Conservation (phyloP, 2,888 invertebrate species). For the Gryllus longicercus region DNA sequence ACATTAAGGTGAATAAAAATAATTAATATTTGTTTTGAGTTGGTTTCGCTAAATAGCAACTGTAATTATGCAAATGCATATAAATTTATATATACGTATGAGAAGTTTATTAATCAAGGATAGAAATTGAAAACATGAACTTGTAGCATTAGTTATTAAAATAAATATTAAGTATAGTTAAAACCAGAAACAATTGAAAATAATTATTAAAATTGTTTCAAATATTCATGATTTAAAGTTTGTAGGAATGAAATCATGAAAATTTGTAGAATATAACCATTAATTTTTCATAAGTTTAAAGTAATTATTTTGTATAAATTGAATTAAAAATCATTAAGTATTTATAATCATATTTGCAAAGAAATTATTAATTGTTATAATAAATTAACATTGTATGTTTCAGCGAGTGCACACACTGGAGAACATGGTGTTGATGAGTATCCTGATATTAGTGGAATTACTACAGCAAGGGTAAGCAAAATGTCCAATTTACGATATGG, state of each 20-base stretch:
- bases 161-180: constrained; percentile 30
- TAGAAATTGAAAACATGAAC: neutral
- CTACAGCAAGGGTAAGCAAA: constrained; percentile 73
- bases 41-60: too few species aligned
- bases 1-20: too few species aligned
- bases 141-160: neutral
- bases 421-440: constrained; percentile 91
- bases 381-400: constrained; percentile 36
- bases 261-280: neutral
- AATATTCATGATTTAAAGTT: too few species aligned
- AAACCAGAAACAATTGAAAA: neutral
- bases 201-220: too few species aligned
- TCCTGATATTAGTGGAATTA: constrained; percentile 91
- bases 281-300: constrained; percentile 30
- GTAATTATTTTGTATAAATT: neutral
- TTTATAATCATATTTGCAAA: neutral
- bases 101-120: too few species aligned
- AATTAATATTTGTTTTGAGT: too few species aligned
- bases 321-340: neutral
- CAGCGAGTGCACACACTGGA: constrained; percentile 85
- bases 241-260: too few species aligned
- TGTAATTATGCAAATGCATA: too few species aligned
- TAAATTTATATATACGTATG: too few species aligned
- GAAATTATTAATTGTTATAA: neutral
- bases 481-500: too few species aligned